Percentiles rank a stretch among this genome's conserved stretches.
Evolutionary conservation across 2,888 invertebrate species (phyloP).

Genomic region (Tyria jacobaeae): DNA sequence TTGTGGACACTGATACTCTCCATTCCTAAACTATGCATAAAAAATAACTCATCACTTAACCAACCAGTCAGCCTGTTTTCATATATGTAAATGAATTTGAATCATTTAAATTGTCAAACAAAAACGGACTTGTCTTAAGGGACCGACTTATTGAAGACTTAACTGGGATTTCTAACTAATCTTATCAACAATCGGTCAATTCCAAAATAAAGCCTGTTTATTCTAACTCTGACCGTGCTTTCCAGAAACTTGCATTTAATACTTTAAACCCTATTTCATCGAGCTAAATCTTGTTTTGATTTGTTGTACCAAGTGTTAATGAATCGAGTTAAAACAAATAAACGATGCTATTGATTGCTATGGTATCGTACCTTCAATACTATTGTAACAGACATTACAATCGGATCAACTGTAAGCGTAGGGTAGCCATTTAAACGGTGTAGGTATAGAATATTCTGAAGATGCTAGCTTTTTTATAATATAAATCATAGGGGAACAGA

Average conservation of each 20-base stretch:
- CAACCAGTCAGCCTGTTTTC: no score
- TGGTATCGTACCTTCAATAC: slow-evolving; percentile 17
- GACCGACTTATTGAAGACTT: neutral
- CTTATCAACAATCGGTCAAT: neutral
- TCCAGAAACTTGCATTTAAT: neutral
- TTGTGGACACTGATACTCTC: no score
- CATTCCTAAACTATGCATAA: no score
- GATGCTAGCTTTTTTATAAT: slow-evolving; percentile 2
- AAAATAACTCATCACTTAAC: no score
- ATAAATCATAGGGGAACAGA: no score
- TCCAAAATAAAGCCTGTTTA: neutral
- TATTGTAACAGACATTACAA: slow-evolving; percentile 37
- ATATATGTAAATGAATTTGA: no score
- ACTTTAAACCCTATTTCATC: neutral
- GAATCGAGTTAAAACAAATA: slow-evolving; percentile 19
- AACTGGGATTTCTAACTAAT: neutral
- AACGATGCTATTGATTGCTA: slow-evolving; percentile 29
- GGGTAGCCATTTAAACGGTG: slow-evolving; percentile 11
- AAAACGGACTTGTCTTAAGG: no score
- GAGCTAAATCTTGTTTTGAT: neutral
- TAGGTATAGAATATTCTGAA: neutral
- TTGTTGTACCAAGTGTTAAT: slow-evolving; percentile 10
- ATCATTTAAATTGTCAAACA: no score
- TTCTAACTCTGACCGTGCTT: neutral
- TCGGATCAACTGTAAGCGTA: slow-evolving; percentile 37